Percentiles rank a stretch among this genome's conserved stretches.
Conservation (phyloP, 2,888 invertebrate genomes). For the Dorcus hopei region DNA sequence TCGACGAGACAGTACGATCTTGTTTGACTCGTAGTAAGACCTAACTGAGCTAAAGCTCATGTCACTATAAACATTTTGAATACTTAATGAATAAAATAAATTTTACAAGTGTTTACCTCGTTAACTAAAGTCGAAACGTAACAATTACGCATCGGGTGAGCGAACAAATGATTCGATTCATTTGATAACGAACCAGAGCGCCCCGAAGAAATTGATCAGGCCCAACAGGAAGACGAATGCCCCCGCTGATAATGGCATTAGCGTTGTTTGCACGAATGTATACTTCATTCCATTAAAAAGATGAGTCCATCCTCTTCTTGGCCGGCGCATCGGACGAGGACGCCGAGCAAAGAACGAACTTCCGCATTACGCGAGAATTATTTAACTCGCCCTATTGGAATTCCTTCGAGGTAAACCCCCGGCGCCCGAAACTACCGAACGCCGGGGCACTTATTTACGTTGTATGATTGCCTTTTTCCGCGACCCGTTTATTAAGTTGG, state of each 20-base stretch:
- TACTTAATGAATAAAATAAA: no score
- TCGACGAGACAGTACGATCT: no score
- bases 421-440: no score
- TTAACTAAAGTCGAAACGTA: no score
- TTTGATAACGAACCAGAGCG: neutral
- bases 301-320: neutral
- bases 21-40: no score
- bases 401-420: neutral
- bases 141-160: neutral
- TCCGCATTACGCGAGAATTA: constrained; percentile 1
- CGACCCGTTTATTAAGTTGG: no score
- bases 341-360: neutral
- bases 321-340: neutral
- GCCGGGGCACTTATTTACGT: no score
- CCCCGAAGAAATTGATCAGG: neutral
- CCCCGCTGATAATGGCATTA: constrained; percentile 10
- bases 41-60: no score
- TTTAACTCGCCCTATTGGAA: neutral
- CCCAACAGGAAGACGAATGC: constrained; percentile 9
- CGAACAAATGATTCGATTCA: neutral
- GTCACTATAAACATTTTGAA: no score
- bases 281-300: constrained; percentile 1
- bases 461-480: no score
- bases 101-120: no score
- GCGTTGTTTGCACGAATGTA: constrained; percentile 9